Percentiles rank a stretch among this genome's conserved stretches.
These are phyloP conservation scores for Chaenogobius annularis DNA, from an alignment of 2,113 vertebrate species.

Conservation along the genomic window DNA sequence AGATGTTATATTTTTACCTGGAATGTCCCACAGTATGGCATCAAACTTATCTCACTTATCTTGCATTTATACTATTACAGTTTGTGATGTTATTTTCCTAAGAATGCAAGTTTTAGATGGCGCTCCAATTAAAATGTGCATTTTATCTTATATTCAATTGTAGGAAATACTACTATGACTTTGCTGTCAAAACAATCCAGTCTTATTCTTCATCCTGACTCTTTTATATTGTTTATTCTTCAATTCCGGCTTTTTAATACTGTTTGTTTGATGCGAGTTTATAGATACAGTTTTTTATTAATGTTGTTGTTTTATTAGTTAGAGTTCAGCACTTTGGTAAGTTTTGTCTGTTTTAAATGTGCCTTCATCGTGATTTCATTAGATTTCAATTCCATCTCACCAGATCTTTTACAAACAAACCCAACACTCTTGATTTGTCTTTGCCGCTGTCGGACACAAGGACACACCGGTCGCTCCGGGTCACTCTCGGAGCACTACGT, in stretches of 20 bases:
- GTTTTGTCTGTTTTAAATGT: background rate
- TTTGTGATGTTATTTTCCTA: too few relatives aligned
- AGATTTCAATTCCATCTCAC: background rate
- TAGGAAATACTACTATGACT: too few relatives aligned
- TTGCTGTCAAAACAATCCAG: too few relatives aligned
- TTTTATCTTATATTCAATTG: too few relatives aligned
- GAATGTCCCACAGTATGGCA: too few relatives aligned
- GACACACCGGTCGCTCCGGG: background rate
- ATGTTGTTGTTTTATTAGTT: background rate
- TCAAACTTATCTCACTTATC: too few relatives aligned
- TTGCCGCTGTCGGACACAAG: background rate
- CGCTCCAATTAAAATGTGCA: too few relatives aligned
- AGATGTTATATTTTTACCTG: too few relatives aligned
- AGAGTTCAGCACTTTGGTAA: background rate
- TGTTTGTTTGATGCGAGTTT: background rate
- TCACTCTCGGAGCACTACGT: constrained; percentile 18
- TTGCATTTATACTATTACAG: too few relatives aligned
- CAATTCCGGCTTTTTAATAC: background rate
- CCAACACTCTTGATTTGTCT: background rate
- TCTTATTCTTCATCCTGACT: too few relatives aligned
- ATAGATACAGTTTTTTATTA: background rate
- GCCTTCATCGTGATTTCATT: too few relatives aligned
- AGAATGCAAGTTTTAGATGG: too few relatives aligned
- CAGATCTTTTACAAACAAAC: background rate
- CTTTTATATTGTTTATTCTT: background rate